Percentiles rank a stretch among this genome's conserved stretches.
These are phyloP conservation scores for Marisa cornuarietis DNA, from an alignment of 1,140 invertebrate species.

Conservation along the genomic window DNA sequence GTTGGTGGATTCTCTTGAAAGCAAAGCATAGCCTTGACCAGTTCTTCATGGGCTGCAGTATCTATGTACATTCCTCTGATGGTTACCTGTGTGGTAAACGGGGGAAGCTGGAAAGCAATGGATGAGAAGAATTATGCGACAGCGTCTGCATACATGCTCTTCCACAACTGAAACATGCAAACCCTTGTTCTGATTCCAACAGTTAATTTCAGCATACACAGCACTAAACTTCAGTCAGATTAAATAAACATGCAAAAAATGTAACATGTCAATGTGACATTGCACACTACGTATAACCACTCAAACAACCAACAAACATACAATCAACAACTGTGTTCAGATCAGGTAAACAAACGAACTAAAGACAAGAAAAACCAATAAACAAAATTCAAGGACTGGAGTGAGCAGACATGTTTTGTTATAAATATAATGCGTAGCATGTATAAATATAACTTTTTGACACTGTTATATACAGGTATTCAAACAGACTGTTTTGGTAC, in stretches of 20 bases:
- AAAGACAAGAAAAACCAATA: not conserved
- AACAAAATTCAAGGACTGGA: not conserved
- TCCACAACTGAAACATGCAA: too few species aligned
- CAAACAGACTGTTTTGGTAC: slow-evolving; percentile 1
- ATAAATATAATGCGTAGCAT: slow-evolving; percentile 9
- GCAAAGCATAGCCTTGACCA: too few species aligned
- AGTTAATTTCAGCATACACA: too few species aligned
- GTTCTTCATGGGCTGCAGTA: too few species aligned
- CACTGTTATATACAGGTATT: not conserved
- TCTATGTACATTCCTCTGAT: too few species aligned
- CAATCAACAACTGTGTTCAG: not conserved
- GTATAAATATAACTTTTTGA: slow-evolving; percentile 4
- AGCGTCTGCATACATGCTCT: too few species aligned
- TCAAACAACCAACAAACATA: not conserved
- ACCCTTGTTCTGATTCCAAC: too few species aligned
- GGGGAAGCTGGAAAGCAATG: too few species aligned
- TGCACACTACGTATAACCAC: not conserved
- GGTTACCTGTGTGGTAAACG: too few species aligned
- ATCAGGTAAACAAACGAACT: not conserved
- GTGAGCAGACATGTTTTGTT: not conserved
- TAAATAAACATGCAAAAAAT: not conserved
- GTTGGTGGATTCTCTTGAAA: too few species aligned
- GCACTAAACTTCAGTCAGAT: too few species aligned
- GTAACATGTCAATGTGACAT: not conserved
- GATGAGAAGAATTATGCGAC: too few species aligned